phyloP scores from a whole-genome alignment of 2,113 vertebrate genomes.

The Mormyrus iriodes region DNA sequence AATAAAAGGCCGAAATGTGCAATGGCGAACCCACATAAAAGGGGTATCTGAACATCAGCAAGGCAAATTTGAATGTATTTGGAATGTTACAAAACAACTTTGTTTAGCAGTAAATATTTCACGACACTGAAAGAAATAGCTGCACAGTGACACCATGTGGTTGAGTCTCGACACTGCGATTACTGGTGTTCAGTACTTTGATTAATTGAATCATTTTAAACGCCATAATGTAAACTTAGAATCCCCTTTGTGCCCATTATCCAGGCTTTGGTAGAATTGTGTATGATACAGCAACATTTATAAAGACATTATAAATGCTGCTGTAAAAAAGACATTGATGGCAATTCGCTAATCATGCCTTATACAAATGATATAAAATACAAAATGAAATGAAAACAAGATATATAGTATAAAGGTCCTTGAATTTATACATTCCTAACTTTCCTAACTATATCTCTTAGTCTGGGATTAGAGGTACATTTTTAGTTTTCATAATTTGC shows the following conservation, averaged over 20 bases:
- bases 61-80: background rate
- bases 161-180: background rate
- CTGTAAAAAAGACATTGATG: background rate
- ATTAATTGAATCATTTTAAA: background rate
- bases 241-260: background rate
- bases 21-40: background rate
- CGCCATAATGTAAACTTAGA: background rate
- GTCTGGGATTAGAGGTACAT: background rate
- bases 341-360: background rate
- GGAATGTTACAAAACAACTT: background rate
- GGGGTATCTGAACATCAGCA: background rate
- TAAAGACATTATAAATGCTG: too few relatives aligned
- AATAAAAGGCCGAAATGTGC: background rate
- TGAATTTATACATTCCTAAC: background rate
- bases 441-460: background rate
- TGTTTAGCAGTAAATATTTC: background rate
- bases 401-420: background rate
- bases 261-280: background rate
- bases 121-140: background rate
- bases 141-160: conserved; percentile 8
- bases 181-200: background rate
- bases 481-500: background rate
- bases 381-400: background rate
- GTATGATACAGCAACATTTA: background rate
- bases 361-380: background rate